Base-by-base conservation (phyloP, 2,888 invertebrate species). In the Drosophila fungiperda region DNA sequence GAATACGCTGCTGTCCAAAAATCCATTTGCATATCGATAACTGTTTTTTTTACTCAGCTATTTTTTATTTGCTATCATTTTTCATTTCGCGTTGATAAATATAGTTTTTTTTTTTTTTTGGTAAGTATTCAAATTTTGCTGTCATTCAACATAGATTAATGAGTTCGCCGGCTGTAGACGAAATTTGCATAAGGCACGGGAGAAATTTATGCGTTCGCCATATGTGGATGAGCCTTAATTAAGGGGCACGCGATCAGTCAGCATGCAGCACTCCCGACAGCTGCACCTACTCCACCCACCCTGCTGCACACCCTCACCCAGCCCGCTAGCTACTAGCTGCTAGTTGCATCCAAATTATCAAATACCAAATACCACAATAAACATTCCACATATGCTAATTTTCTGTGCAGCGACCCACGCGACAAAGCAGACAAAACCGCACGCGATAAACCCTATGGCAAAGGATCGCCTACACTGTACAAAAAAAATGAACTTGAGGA, bases 21-120 rank as follows among this genome's bases (percentile, higher is more conserved):
- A n/a, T 53, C 3, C 70, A 73, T 71, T 76, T 80, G 72, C 63
- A 72, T 70, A 66, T 69, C 49, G 67, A 53, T 52, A 42, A 26
- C 33, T 26, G 15, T 38, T 48, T 29, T 50, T 50, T 17, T 29
- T 40, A 15, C 54, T 42, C 11, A 23, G 0, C 20, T 52, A 1
- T 17, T 35, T 38, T 26, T 23, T 1, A 11, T 38, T 23, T 48
- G 63, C 67, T 29, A 73, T 79, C 88, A 83, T 87, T 87, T 86
- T 78, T 87, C 84, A 87, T 81, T 59, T 55, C 12, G 63, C 66
- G 83, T 80, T 82, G 86, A 86, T 85, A 87, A 87, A 87, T 83
- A 76, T 49, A 32, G 23, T 69, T 64, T 68, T 15, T 17, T 20
- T 11, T 45, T 54, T 17, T 26, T 23, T 26, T 15, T 20, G 23